A percentile compares a stretch with the other conserved stretches of the same genome.
phyloP scores from a whole-genome alignment of 2,113 vertebrate genomes.

The Poeciliopsis retropinna region DNA sequence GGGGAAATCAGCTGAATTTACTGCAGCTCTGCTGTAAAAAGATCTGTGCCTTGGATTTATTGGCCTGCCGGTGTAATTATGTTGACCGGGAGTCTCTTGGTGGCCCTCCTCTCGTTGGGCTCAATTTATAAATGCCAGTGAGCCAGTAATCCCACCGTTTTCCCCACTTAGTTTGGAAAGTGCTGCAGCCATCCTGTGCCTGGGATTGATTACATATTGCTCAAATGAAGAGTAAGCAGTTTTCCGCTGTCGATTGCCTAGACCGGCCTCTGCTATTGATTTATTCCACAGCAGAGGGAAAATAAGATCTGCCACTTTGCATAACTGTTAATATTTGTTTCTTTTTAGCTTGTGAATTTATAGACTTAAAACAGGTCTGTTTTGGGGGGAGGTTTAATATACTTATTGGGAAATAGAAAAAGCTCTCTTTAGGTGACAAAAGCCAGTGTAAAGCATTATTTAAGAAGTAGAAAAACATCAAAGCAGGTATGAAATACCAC shows the following conservation, averaged over 20 bases:
- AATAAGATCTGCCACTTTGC: conserved; percentile 69
- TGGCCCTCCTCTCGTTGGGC: conserved; percentile 63
- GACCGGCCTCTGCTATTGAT: conserved; percentile 63
- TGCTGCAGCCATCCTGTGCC: conserved; percentile 53
- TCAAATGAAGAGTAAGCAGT: conserved; percentile 79
- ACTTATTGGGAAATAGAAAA: conserved; percentile 13
- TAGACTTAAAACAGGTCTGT: conserved; percentile 38
- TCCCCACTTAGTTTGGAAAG: conserved; percentile 70
- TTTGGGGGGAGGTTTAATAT: not conserved
- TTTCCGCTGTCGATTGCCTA: conserved; percentile 62
- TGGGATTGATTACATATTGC: conserved; percentile 76
- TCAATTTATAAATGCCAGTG: conserved; percentile 79
- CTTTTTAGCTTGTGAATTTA: conserved; percentile 57
- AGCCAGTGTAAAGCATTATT: conserved; percentile 15
- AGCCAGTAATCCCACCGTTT: conserved; percentile 74
- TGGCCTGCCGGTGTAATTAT: conserved; percentile 73
- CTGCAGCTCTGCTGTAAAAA: conserved; percentile 53
- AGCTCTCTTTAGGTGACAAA: conserved; percentile 8
- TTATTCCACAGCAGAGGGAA: conserved; percentile 62
- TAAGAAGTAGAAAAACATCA: conserved; percentile 28
- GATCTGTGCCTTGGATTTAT: conserved; percentile 70
- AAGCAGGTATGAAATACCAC: conserved; percentile 33
- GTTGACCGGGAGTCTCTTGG: conserved; percentile 61
- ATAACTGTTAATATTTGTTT: conserved; percentile 74
- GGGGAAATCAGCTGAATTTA: conserved; percentile 62